Base-by-base conservation (phyloP, 2,888 invertebrate species). In the Operophtera brumata region DNA sequence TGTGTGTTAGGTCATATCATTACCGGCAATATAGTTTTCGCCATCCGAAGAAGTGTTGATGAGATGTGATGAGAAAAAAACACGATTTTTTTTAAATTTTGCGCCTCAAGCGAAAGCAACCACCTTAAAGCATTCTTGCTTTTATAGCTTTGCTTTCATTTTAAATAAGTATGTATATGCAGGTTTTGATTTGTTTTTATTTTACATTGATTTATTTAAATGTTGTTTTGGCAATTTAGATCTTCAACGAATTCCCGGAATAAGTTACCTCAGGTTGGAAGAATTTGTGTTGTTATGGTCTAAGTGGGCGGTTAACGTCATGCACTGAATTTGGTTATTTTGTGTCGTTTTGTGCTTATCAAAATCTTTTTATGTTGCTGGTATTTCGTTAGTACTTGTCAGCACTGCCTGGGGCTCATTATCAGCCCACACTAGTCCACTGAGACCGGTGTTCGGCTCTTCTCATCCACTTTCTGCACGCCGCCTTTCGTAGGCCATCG, bases 121-220 rank as follows among this genome's bases (percentile, higher is more conserved):
- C n/a, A n/a, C n/a, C n/a, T n/a, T n/a, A n/a, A n/a, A n/a, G 48
- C 54, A 43, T 35, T 52, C 50, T 41, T 47, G 30, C 13, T 52
- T 41, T 59, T 51, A 52, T 52, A 20, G 45, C 34, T 46, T 41
- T 45, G 47, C 47, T 55, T 58, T 48, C 52, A 28, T 50, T 48
- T 54, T 44, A 47, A 47, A 30, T 40, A 12, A 30, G 35, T 13
- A 13, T 6, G 43, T 50, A 44, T 52, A 30, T 43, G 39, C 47
- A 51, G 36, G 30, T 57, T 47, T 48, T 46, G 57, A 53, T 47
- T 50, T 28, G 28, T 43, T 48, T 51, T 55, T 52, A 49, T 54
- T 47, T 49, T 51, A 53, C 30, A 28, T 53, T 52, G 45, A 44
- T 48, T 46, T 57, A 49, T 57, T 13, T n/a, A 10, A 8, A 20